Percentiles rank a stretch among this genome's conserved stretches.
Evolutionary conservation across 2,888 invertebrate species (phyloP).

Genomic region (Torymus aiolomorphi): DNA sequence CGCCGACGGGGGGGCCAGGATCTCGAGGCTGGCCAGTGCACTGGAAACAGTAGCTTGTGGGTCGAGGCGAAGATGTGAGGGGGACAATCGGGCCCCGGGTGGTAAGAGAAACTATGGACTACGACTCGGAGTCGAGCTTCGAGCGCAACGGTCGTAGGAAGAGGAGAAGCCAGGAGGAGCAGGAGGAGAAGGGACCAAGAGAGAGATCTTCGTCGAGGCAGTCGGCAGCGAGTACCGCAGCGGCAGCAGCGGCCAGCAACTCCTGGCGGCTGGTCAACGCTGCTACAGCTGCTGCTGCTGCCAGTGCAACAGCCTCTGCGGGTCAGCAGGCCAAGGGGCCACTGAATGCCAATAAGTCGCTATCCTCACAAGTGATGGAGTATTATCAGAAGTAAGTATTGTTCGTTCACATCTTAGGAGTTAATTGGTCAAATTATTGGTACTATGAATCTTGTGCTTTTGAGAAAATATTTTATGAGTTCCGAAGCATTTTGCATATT

Average conservation of each 20-base stretch:
- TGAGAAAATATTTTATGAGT: too few species aligned
- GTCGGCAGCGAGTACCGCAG: conserved; percentile 28
- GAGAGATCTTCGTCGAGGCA: too few species aligned
- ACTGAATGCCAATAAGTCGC: conserved; percentile 59
- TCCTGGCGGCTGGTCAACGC: conserved; percentile 53
- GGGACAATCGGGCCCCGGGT: conserved; percentile 5
- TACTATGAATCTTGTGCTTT: too few species aligned
- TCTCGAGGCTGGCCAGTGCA: neutral
- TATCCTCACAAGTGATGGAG: conserved; percentile 77
- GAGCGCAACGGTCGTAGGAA: conserved; percentile 61
- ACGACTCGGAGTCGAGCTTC: conserved; percentile 70
- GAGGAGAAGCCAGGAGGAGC: conserved; percentile 61
- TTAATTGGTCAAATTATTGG: too few species aligned
- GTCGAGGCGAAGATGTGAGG: conserved; percentile 57
- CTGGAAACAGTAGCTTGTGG: neutral
- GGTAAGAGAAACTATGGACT: conserved; percentile 65
- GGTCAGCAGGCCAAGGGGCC: conserved; percentile 46
- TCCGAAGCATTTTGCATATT: too few species aligned
- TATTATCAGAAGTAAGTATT: conserved; percentile 80
- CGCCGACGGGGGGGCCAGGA: neutral
- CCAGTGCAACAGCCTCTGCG: neutral
- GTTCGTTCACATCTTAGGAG: neutral
- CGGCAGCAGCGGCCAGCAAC: conserved; percentile 43
- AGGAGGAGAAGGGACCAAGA: conserved; percentile 48
- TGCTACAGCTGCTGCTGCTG: conserved; percentile 30